Base-by-base conservation (phyloP, 2,797 vertebrate genomes). In the Varecia variegata region DNA sequence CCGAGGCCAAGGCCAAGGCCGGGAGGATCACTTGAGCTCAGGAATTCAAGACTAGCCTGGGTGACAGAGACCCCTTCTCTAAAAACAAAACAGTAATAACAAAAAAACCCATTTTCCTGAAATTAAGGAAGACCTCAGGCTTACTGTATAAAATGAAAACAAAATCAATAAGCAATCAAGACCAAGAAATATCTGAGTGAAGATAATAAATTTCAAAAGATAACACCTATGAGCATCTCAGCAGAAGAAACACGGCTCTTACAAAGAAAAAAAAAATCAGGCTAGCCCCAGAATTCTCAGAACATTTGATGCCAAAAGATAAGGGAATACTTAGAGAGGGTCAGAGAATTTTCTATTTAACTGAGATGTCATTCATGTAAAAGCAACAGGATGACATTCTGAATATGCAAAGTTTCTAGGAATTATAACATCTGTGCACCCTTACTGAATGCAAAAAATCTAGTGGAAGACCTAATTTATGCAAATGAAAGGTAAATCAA, bases 341-440 rank as follows among this genome's bases (percentile, higher is more conserved):
- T 60, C 43, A 67, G 38, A 96, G 40, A 86, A 92, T 79, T 65
- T 54, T 83, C 77, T 56, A 56, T 54, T 89, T 73, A 92, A 86
- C 40, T 91, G 23, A n/a, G 58, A 90, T 40, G 45, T 70, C 88
- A 45, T 84, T 84, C 65, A 58, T 11, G 20, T 74, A 94, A 68
- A 92, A 62, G 50, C 32, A 95, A 86, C n/a, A 87, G n/a, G 23
- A 94, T 62, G 38, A 62, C 54, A 87, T 58, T 83, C 17, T 93
- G 52, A 65, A 83, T 35, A 77, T 18, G 45, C 13, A 90, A 88
- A 88, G 30, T 83, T 58, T 50, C n/a, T 70, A 94, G 50, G 32
- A 90, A 86, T 68, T 86, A 68, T 27, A 93, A 43, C 65, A 38
- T 15, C 50, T n/a, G 30, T 3, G n/a, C 20, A 77, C 20, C 14